phyloP scores from a whole-genome alignment of 2,797 vertebrate genomes.

The Sphenodon punctatus region DNA sequence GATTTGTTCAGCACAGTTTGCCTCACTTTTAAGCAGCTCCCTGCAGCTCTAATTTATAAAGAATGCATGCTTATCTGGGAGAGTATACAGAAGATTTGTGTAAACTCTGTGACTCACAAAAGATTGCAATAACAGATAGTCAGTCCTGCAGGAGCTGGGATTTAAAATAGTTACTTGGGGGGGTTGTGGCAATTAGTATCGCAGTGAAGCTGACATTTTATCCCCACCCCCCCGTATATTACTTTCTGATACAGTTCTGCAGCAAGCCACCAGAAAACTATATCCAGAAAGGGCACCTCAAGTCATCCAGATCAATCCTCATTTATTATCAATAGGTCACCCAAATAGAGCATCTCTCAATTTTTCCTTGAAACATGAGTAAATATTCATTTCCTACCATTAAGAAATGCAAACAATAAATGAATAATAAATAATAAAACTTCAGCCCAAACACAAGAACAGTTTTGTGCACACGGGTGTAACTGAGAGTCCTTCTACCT shows the following conservation, averaged over 20 bases:
- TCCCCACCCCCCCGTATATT: not conserved
- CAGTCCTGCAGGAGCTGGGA: constrained; percentile 5
- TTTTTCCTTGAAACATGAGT: constrained; percentile 4
- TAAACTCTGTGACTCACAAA: not conserved
- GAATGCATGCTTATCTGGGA: constrained; percentile 12
- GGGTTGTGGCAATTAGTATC: not conserved
- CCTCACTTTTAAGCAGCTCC: constrained; percentile 27
- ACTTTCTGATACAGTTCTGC: constrained; percentile 6
- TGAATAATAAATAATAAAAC: too few species aligned
- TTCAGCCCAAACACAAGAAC: too few species aligned
- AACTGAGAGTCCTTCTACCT: too few species aligned
- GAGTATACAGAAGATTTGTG: constrained; percentile 2
- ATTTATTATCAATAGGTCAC: not conserved
- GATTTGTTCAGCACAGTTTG: constrained; percentile 6
- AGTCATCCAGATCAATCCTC: not conserved
- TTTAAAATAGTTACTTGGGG: constrained; percentile 35
- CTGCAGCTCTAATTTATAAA: constrained; percentile 16
- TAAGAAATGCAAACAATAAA: too few species aligned
- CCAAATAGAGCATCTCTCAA: not conserved
- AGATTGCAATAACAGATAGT: constrained; percentile 18
- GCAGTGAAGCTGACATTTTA: constrained; percentile 32
- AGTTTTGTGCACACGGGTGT: too few species aligned
- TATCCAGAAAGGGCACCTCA: not conserved
- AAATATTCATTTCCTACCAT: not conserved
- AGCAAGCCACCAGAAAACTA: not conserved